These are phyloP conservation scores for Asarcornis scutulata DNA, from an alignment of 2,113 vertebrate genomes.

Conservation along the genomic window DNA sequence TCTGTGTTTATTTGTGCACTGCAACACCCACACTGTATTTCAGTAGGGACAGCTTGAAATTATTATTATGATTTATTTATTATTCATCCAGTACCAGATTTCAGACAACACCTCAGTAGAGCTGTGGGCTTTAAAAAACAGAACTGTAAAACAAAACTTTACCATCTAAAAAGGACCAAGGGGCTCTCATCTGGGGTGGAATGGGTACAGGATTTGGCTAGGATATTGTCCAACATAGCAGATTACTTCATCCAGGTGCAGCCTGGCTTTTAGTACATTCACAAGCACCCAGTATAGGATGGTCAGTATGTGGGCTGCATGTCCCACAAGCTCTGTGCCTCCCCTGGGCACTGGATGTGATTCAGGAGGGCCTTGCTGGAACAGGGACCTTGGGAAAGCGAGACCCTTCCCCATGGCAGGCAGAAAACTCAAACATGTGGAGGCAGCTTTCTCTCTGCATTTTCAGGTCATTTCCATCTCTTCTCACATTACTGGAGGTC, in stretches of 20 bases:
- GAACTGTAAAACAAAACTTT: not conserved
- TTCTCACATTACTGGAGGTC: not conserved
- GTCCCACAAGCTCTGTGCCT: not conserved
- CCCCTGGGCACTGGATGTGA: not conserved
- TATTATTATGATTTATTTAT: not conserved
- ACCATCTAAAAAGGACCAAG: not conserved
- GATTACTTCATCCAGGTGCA: not conserved
- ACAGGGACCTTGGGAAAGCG: not conserved
- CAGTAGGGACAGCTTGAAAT: not conserved
- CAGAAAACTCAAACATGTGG: not conserved
- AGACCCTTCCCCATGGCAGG: not conserved
- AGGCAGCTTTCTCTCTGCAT: not conserved
- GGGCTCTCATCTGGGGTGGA: not conserved
- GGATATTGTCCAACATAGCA: not conserved
- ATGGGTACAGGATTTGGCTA: not conserved
- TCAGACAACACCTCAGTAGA: not conserved
- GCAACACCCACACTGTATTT: not conserved
- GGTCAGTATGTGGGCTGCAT: not conserved
- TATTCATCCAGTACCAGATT: not conserved
- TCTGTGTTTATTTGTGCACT: not conserved
- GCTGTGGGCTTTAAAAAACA: not conserved
- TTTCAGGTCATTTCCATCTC: fast-evolving
- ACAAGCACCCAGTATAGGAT: fast-evolving
- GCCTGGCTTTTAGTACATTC: not conserved
- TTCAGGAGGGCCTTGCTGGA: not conserved